Evolutionary conservation across 2,113 vertebrate genomes (phyloP), one percentile per base, ranked within the genome.

Genomic region (Centropus unirufus): DNA sequence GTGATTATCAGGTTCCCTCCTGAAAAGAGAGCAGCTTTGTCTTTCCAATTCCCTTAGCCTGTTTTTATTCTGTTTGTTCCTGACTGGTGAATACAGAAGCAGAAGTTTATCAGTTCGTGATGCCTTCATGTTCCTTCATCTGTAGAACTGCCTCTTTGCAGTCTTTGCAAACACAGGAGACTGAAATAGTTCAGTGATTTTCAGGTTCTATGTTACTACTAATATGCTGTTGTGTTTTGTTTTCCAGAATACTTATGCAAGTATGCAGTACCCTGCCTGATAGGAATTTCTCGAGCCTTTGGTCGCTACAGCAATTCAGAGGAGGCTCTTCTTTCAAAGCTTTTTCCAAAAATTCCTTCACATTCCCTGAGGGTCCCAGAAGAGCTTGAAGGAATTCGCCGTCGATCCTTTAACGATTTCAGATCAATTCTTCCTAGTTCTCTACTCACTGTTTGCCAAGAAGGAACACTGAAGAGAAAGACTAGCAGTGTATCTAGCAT

Each of bases 351-450:
- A 96, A 97, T 98, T 62, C 92, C 96, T 3, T 98, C 98, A 0
- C 98, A 98, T 84, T 95, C 98, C 29, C 96, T 96, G 85, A 97
- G 97, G 12, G 98, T 98, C 82, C 93, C 98, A 4, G 98, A 98
- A 83, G 99, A 99, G 84, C 98, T 98, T 0, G 99, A 99, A 69
- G 99, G 99, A 15, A 95, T 98, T 39, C 98, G 99, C 17, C 97
- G 99, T 21, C 98, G 99, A 61, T 99, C 99, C 80, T 99, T 99
- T 95, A 99, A 99, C 73, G 99, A 99, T 92, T 99, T 99, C 90
- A 98, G 99, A 58, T 99, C 99, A 21, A 99, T 99, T 95, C 96
- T 99, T 62, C 99, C 99, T 29, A 99, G 98, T 95, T 99, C 98
- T 11, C 97, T 99, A 34, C 98, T 99, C 44, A 98, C 98, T 0